A percentile compares a stretch with the other conserved stretches of the same genome.
phyloP scores from a whole-genome alignment of 2,113 vertebrate genomes.

The Malurus melanocephalus region DNA sequence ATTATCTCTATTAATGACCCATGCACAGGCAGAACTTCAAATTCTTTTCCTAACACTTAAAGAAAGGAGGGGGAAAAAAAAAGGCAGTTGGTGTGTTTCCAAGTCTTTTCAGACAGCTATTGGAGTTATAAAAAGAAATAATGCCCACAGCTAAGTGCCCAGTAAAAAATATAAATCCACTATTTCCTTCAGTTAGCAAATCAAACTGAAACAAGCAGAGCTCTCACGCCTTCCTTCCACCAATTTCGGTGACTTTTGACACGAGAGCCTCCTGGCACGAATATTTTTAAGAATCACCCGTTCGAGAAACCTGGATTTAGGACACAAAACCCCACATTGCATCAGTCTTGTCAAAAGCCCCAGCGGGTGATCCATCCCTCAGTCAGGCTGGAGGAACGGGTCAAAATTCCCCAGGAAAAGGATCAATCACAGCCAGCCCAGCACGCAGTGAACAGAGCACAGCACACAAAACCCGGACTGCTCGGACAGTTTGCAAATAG shows the following conservation, averaged over 20 bases:
- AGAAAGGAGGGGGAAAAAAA: fast-evolving
- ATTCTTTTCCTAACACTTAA: background rate
- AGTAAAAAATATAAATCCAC: background rate
- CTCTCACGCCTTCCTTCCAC: background rate
- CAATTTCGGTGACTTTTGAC: background rate
- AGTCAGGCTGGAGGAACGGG: fast-evolving
- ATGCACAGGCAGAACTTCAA: background rate
- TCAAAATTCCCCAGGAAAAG: background rate
- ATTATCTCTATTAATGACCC: background rate
- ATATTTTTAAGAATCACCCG: background rate
- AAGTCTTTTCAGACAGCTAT: background rate
- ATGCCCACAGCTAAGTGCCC: background rate
- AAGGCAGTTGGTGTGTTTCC: background rate
- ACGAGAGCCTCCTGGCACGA: background rate
- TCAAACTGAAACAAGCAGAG: fast-evolving
- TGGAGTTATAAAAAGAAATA: background rate
- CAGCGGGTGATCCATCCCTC: fast-evolving
- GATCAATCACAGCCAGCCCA: background rate
- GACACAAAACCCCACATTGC: fast-evolving
- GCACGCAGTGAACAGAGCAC: fast-evolving
- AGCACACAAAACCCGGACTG: background rate
- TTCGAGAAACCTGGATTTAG: background rate
- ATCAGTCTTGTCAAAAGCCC: background rate
- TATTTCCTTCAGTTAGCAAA: background rate
- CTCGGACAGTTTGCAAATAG: background rate